phyloP scores from a whole-genome alignment of 1,140 invertebrate species.

The Lepidurus apus region DNA sequence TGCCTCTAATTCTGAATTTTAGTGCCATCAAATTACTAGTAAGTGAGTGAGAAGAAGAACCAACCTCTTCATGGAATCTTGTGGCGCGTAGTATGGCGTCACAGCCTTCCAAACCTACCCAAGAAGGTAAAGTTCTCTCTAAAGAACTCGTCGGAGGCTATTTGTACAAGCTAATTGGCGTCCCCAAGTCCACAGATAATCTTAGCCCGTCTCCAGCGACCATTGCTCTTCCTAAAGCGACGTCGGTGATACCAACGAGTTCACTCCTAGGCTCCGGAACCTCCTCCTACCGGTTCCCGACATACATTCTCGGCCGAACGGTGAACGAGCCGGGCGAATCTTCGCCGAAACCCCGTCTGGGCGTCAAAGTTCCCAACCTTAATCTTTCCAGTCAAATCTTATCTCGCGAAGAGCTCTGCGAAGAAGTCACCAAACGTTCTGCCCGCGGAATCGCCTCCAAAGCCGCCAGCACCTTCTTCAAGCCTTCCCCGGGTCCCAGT shows the following conservation, averaged over 20 bases:
- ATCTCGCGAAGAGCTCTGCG: not conserved
- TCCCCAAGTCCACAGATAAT: not conserved
- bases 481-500: not conserved
- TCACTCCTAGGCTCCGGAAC: not conserved
- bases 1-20: no score
- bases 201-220: not conserved
- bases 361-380: not conserved
- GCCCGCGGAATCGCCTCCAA: not conserved
- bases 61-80: not conserved
- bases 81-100: not conserved
- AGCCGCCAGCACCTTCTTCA: not conserved
- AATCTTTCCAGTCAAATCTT: slow-evolving; percentile 3
- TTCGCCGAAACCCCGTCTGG: not conserved
- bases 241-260: not conserved
- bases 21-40: no score
- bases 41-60: no score
- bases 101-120: not conserved
- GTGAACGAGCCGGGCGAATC: not conserved
- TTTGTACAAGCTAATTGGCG: not conserved
- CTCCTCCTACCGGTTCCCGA: not conserved
- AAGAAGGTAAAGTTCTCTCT: not conserved
- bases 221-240: not conserved
- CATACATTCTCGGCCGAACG: not conserved
- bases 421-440: slow-evolving; percentile 18
- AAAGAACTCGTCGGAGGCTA: slow-evolving; percentile 3